A percentile compares a stretch with the other conserved stretches of the same genome.
phyloP scores from a whole-genome alignment of 2,888 invertebrate species.

The Drosophila ezoana region DNA sequence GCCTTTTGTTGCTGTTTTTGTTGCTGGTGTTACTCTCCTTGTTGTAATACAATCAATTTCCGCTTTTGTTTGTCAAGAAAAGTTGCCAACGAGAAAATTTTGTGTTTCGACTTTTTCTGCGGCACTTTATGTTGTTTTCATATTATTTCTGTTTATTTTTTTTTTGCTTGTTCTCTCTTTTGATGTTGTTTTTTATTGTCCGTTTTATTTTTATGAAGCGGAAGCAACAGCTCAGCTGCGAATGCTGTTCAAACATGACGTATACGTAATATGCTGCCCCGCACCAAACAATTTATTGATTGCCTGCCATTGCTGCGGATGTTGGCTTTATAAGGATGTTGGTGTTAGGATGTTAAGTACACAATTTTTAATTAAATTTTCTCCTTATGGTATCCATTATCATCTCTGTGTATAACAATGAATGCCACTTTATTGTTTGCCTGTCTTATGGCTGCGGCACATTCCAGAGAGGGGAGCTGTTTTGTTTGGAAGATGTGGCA shows the following conservation, averaged over 20 bases:
- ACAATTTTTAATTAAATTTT: constrained; percentile 73
- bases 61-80: constrained; percentile 77
- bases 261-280: constrained; percentile 53
- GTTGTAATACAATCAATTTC: constrained; percentile 77
- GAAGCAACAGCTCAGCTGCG: constrained; percentile 75
- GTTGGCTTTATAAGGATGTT: constrained; percentile 6
- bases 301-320: constrained; percentile 31
- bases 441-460: constrained; percentile 22
- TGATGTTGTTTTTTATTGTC: constrained; percentile 29
- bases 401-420: constrained; percentile 53
- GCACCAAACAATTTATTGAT: constrained; percentile 47
- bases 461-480: not conserved
- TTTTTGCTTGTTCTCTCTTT: not conserved
- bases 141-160: constrained; percentile 24
- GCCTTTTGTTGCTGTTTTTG: constrained; percentile 25
- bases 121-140: constrained; percentile 46
- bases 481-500: constrained; percentile 41
- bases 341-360: constrained; percentile 48
- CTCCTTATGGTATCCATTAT: constrained; percentile 64
- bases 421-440: constrained; percentile 56
- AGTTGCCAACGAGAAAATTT: constrained; percentile 48
- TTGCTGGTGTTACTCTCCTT: constrained; percentile 30
- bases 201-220: constrained; percentile 57
- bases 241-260: constrained; percentile 65
- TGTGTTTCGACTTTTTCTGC: constrained; percentile 62